Evolutionary conservation across 2,113 vertebrate genomes (phyloP).

Genomic region (Eurypyga helias): DNA sequence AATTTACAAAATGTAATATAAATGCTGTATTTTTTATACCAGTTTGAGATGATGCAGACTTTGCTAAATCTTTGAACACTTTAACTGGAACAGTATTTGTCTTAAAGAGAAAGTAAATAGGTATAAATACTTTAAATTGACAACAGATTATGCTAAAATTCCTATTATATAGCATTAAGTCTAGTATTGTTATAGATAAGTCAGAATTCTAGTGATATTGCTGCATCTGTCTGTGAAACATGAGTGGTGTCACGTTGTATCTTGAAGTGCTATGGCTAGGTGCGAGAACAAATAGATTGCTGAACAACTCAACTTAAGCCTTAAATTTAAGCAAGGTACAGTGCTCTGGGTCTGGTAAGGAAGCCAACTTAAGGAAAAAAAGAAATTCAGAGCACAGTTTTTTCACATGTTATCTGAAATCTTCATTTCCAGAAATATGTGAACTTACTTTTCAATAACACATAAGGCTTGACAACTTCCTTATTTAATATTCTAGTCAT

Average conservation of each 20-base stretch:
- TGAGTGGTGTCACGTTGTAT: background rate
- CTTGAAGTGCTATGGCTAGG: background rate
- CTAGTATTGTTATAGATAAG: background rate
- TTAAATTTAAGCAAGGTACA: background rate
- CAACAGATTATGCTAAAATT: background rate
- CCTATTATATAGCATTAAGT: background rate
- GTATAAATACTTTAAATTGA: background rate
- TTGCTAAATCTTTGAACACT: background rate
- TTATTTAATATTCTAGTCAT: background rate
- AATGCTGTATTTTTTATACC: background rate
- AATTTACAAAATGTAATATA: background rate
- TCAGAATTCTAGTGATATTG: background rate
- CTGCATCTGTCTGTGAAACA: background rate
- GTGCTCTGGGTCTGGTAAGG: background rate
- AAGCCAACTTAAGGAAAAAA: background rate
- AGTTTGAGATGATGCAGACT: background rate
- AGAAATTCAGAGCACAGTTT: background rate
- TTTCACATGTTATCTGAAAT: background rate
- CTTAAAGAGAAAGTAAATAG: background rate
- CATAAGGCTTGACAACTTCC: background rate
- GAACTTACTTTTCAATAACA: background rate
- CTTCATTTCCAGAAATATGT: background rate
- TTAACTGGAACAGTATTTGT: background rate
- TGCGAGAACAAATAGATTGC: background rate
- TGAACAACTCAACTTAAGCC: background rate